Conservation (phyloP, 2,888 invertebrate species). For the Macaria liturata region DNA sequence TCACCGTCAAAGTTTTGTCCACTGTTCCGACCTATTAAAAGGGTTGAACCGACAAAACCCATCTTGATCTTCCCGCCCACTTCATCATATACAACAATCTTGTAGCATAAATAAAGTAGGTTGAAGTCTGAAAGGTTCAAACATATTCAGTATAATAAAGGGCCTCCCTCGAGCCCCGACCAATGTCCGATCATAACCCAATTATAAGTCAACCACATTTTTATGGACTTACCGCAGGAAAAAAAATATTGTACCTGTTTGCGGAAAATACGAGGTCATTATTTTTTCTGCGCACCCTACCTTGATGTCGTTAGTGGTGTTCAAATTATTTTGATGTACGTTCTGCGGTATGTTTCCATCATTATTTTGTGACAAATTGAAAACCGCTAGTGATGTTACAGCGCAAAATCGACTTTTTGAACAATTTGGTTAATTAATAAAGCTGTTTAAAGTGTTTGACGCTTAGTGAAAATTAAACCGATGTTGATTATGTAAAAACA, state of each 20-base stretch:
- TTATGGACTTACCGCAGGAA: constrained; percentile 53
- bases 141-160: constrained; percentile 53
- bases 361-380: background rate
- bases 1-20: too few species aligned
- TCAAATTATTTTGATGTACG: constrained; percentile 7
- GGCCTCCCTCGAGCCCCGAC: constrained; percentile 44
- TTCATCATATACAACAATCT: constrained; percentile 6
- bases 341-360: background rate
- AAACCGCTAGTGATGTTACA: background rate
- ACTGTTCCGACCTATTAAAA: too few species aligned
- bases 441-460: too few species aligned
- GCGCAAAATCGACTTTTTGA: background rate
- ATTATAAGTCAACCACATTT: constrained; percentile 62
- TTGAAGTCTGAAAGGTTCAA: constrained; percentile 22
- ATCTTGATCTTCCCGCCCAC: too few species aligned
- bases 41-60: too few species aligned
- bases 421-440: background rate
- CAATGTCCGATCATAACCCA: constrained; percentile 62
- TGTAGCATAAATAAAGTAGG: constrained; percentile 10
- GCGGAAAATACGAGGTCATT: constrained; percentile 25
- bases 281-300: constrained; percentile 17
- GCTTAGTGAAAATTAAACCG: too few species aligned
- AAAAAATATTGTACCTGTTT: constrained; percentile 40
- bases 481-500: too few species aligned
- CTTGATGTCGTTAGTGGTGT: constrained; percentile 14